Conservation (phyloP, 2,113 vertebrate genomes). For the Campylorhamphus procurvoides region DNA sequence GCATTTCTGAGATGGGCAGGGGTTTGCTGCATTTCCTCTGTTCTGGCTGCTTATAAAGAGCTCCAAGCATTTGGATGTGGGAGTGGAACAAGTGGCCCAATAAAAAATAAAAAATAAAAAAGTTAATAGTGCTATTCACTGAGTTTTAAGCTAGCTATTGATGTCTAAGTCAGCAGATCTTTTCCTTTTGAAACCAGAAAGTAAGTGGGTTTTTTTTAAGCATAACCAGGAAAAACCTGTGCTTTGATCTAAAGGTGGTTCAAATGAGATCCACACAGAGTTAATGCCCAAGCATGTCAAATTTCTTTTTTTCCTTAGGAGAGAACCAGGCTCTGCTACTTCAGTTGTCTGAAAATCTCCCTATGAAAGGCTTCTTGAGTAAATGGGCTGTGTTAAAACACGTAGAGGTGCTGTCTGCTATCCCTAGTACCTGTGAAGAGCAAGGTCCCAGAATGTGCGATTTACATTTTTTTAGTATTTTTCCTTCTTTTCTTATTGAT, state of each 20-base stretch:
- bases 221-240: conserved; percentile 69
- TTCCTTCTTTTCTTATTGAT: neutral
- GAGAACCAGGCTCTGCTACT: conserved; percentile 30
- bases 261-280: conserved; percentile 72
- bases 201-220: conserved; percentile 57
- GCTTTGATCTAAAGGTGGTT: conserved; percentile 78
- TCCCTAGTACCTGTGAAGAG: neutral
- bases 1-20: neutral
- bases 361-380: neutral
- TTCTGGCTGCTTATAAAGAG: conserved; percentile 24
- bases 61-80: conserved; percentile 37
- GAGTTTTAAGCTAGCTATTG: conserved; percentile 75
- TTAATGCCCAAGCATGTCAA: conserved; percentile 61
- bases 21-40: conserved; percentile 8
- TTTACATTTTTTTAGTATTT: neutral
- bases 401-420: neutral
- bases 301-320: conserved; percentile 35
- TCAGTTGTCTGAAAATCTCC: conserved; percentile 30
- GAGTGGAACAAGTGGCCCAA: conserved; percentile 54
- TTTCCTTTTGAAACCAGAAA: conserved; percentile 78
- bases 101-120: conserved; percentile 60
- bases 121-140: conserved; percentile 73
- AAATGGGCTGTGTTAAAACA: neutral
- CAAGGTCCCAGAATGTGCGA: neutral
- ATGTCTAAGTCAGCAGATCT: conserved; percentile 76